Base-by-base conservation (phyloP, 2,797 vertebrate species). In the Pitangus sulphuratus region DNA sequence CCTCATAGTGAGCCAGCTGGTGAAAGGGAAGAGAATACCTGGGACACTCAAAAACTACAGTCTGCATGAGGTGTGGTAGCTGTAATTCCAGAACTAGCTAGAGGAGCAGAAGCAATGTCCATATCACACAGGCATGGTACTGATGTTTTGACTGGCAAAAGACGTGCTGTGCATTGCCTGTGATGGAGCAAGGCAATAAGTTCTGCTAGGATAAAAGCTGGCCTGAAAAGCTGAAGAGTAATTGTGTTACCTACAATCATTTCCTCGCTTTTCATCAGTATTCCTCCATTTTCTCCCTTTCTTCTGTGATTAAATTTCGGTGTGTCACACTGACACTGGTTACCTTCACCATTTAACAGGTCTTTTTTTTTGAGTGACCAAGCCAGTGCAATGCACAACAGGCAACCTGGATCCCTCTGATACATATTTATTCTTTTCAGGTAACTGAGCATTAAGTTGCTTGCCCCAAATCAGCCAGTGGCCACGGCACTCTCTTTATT, bases 81-180 rank as follows among this genome's bases (percentile, higher is more conserved):
- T 79, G 37, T 20, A 4, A 2, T 31, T 64, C 47, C 30, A 58
- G 44, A 74, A 65, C 11, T 9, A 66, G 12, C 11, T 16, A 58
- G 13, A 65, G 12, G 31, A 91, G 60, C n/a, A 74, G 48, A 76
- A 71, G 17, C 20, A 58, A 60, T 12, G 8, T 60, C 26, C 6
- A 25, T 54, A 22, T 16, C 40, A 53, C 18, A 61, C 0, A 77
- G 44, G 68, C 1, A 7, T 1, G 2, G 24, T 42, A 66, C 8
- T 15, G 7, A 6, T 35, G 64, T 33, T 87, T 74, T 44, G 39
- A 61, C 64, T 50, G 74, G 37, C 44, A 61, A 64, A 89, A 76
- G 28, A 30, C 0, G 31, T 15, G 33, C 13, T 84, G 14, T 65
- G 39, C 33, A 44, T 3, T 61, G 30, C 26, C 40, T 77, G 20